Conservation (phyloP, 2,797 vertebrate species). For the Sebastes reedi region DNA sequence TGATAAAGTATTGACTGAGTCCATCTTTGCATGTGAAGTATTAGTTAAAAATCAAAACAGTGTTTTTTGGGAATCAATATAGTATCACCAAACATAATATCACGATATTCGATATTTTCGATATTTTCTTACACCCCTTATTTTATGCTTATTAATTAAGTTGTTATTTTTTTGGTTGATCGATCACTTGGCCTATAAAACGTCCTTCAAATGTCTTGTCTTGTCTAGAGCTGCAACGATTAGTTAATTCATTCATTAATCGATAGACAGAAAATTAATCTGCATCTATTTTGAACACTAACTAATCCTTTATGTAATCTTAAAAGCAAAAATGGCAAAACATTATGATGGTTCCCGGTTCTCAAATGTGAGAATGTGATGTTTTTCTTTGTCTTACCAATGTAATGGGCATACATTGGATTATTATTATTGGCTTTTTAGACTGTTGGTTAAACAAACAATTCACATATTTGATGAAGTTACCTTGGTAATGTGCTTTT, state of each 20-base stretch:
- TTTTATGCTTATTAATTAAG: not conserved
- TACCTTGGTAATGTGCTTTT: not conserved
- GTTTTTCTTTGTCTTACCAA: not conserved
- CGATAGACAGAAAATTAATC: not conserved
- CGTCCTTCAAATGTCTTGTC: not conserved
- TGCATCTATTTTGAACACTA: not conserved
- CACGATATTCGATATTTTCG: too few species aligned
- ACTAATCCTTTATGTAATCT: not conserved
- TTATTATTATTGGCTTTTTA: not conserved
- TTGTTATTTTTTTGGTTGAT: not conserved
- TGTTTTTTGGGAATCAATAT: too few species aligned
- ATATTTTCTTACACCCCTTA: too few species aligned
- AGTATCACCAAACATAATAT: too few species aligned
- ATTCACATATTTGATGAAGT: not conserved
- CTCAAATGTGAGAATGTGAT: not conserved
- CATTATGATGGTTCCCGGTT: accelerated
- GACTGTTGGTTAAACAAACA: not conserved
- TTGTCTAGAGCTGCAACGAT: not conserved
- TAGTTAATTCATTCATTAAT: not conserved
- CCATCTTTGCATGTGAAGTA: too few species aligned
- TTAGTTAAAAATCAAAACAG: too few species aligned
- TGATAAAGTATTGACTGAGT: too few species aligned
- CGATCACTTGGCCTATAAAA: not conserved
- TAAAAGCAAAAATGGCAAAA: not conserved
- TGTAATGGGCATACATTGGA: too few species aligned